phyloP scores from a whole-genome alignment of 2,797 vertebrate species.

The Chaetodon trifasciatus region DNA sequence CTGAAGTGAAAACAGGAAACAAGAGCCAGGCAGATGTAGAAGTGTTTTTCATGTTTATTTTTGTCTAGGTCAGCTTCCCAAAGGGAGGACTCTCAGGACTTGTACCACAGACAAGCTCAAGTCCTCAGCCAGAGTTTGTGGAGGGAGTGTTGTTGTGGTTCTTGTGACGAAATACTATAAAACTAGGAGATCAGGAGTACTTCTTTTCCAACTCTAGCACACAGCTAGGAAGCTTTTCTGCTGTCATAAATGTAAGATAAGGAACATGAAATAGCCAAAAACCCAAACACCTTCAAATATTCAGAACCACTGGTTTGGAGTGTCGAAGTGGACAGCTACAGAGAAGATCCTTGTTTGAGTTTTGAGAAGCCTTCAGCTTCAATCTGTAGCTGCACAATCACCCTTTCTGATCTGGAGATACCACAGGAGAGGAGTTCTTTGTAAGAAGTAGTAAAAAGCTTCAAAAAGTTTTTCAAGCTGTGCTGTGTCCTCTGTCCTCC shows the following conservation, averaged over 20 bases:
- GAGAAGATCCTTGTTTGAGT: conserved; percentile 38
- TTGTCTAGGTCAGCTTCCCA: background rate
- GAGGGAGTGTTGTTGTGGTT: background rate
- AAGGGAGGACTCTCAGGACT: background rate
- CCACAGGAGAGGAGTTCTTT: background rate
- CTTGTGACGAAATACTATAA: conserved; percentile 49
- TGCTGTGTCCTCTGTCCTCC: background rate
- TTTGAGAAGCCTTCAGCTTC: conserved; percentile 44
- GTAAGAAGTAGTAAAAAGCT: conserved; percentile 20
- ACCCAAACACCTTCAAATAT: conserved; percentile 75
- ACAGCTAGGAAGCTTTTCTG: conserved; percentile 27
- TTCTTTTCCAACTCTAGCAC: conserved; percentile 42
- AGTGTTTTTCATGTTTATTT: background rate
- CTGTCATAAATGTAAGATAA: conserved; percentile 66
- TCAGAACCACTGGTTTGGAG: conserved; percentile 48
- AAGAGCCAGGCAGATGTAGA: background rate
- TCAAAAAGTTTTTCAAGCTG: conserved; percentile 13
- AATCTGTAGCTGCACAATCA: conserved; percentile 31
- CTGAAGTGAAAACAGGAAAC: background rate
- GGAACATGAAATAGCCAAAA: conserved; percentile 59
- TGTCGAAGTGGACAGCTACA: background rate
- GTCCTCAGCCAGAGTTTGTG: background rate
- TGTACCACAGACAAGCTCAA: background rate
- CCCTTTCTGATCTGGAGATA: conserved; percentile 1
- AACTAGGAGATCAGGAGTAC: conserved; percentile 24